Evolutionary conservation across 2,113 vertebrate genomes (phyloP).

Genomic region (Mustela lutreola): DNA sequence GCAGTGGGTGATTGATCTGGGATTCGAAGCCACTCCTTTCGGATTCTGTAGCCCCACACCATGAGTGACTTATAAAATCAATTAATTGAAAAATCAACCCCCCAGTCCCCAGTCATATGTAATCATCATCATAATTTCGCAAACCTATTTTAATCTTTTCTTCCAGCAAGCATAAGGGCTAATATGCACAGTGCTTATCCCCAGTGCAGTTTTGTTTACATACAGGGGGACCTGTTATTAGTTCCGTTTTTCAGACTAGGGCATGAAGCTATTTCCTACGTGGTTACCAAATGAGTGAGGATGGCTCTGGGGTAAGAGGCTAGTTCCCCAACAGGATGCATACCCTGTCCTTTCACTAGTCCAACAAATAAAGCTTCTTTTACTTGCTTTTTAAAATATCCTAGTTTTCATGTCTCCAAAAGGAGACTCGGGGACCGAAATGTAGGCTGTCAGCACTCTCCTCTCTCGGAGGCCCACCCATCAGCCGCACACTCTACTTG

Average conservation of each 20-base stretch:
- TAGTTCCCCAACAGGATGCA: not conserved
- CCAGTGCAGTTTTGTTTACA: slow-evolving; percentile 60
- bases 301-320: not conserved
- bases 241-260: slow-evolving; percentile 67
- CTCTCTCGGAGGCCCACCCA: not conserved
- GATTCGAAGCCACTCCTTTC: not conserved
- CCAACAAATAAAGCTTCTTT: not conserved
- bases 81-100: slow-evolving; percentile 60
- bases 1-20: not conserved
- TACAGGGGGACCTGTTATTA: slow-evolving; percentile 59
- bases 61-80: slow-evolving; percentile 18
- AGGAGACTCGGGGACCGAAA: not conserved
- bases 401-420: not conserved
- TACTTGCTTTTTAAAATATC: not conserved
- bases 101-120: not conserved
- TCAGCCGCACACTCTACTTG: not conserved
- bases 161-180: slow-evolving; percentile 31
- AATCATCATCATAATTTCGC: slow-evolving; percentile 53
- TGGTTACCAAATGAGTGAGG: not conserved
- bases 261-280: slow-evolving; percentile 14
- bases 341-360: not conserved
- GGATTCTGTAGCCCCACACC: not conserved
- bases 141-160: slow-evolving; percentile 51
- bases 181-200: slow-evolving; percentile 17
- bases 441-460: not conserved